phyloP scores from a whole-genome alignment of 2,797 vertebrate genomes.

The Sebastes hopkinsi region DNA sequence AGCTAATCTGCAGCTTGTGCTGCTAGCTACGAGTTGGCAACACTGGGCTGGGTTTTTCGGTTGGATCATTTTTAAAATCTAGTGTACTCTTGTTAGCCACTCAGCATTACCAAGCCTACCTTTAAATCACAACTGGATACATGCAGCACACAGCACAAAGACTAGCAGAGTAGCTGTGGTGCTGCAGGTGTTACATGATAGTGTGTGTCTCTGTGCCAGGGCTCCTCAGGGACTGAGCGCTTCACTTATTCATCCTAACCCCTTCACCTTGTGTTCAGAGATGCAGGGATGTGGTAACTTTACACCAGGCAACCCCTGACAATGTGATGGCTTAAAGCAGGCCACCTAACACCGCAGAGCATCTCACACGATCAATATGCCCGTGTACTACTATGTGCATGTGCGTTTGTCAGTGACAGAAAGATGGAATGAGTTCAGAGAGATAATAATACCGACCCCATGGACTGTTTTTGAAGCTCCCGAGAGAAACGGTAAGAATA shows the following conservation, averaged over 20 bases:
- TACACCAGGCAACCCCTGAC: constrained; percentile 38
- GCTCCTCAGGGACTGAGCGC: neutral
- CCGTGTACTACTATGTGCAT: neutral
- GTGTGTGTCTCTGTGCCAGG: neutral
- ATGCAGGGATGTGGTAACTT: constrained; percentile 19
- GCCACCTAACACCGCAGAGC: constrained; percentile 6
- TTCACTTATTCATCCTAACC: constrained; percentile 52
- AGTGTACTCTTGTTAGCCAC: too few species aligned
- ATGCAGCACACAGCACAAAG: neutral
- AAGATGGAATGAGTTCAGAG: constrained; percentile 43
- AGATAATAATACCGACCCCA: constrained; percentile 36
- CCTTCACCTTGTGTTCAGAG: constrained; percentile 45
- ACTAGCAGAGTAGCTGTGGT: neutral
- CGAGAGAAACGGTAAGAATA: constrained; percentile 36
- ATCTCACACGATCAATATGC: constrained; percentile 11
- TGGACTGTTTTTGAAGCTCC: constrained; percentile 3
- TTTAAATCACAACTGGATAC: neutral
- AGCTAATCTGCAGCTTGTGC: too few species aligned
- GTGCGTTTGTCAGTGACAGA: neutral
- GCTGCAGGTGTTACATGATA: constrained; percentile 42
- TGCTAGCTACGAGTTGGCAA: too few species aligned
- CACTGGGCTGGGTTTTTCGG: too few species aligned
- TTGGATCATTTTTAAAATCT: too few species aligned
- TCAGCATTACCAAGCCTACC: too few species aligned
- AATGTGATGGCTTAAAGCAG: neutral